Evolutionary conservation across 1,140 invertebrate genomes (phyloP).

Genomic region (Drosophila nigrodunni): DNA sequence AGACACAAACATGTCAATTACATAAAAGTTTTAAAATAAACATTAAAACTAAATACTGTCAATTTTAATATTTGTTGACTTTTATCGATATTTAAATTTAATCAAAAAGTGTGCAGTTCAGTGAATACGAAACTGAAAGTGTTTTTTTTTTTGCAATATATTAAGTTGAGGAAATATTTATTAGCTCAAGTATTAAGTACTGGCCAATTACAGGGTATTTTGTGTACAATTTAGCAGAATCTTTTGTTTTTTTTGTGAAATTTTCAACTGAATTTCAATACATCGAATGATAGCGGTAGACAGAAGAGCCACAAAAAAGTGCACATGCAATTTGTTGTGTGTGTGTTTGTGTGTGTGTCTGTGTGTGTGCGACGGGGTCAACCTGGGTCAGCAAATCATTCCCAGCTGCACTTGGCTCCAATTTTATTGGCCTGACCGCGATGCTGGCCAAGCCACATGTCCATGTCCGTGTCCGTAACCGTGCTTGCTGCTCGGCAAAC

Average conservation of each 20-base stretch:
- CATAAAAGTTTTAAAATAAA: too few relatives aligned
- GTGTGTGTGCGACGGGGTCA: slow-evolving; percentile 13
- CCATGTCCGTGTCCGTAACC: neutral
- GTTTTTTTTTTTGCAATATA: too few relatives aligned
- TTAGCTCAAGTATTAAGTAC: neutral
- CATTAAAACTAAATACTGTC: too few relatives aligned
- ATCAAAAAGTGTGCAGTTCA: too few relatives aligned
- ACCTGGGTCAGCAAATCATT: slow-evolving; percentile 56
- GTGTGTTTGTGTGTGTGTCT: too few relatives aligned
- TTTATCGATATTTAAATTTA: too few relatives aligned
- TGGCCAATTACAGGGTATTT: neutral
- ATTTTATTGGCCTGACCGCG: slow-evolving; percentile 66
- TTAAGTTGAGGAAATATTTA: neutral
- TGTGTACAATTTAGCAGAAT: neutral
- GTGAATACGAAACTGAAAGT: too few relatives aligned
- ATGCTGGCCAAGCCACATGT: slow-evolving; percentile 22
- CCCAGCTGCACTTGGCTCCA: slow-evolving; percentile 67
- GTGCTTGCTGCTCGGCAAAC: slow-evolving; percentile 8
- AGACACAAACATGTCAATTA: too few relatives aligned
- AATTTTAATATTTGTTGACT: too few relatives aligned
- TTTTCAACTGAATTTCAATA: slow-evolving; percentile 64
- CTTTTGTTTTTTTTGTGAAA: neutral
- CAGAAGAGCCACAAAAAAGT: slow-evolving; percentile 58
- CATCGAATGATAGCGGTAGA: slow-evolving; percentile 5
- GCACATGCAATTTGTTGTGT: slow-evolving; percentile 68